These are phyloP conservation scores for Argentina silus DNA, from an alignment of 2,797 vertebrate genomes.

Conservation along the genomic window DNA sequence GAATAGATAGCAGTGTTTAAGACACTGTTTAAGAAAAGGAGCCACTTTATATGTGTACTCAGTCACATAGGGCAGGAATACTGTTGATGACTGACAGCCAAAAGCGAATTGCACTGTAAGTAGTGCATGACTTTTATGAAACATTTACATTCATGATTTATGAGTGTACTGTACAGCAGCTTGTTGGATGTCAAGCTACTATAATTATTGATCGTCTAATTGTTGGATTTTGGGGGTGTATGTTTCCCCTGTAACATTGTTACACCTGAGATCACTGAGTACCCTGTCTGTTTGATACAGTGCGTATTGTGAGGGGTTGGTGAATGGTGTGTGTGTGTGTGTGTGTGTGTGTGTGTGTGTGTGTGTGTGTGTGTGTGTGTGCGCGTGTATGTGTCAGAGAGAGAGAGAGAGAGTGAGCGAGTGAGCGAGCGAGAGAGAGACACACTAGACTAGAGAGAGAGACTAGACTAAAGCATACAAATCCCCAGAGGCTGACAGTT, in stretches of 20 bases:
- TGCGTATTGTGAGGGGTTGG: background rate
- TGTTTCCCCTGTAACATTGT: background rate
- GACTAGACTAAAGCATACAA: too few relatives aligned
- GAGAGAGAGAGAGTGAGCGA: too few relatives aligned
- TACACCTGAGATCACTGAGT: background rate
- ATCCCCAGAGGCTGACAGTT: too few relatives aligned
- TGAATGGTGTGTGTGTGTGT: constrained; percentile 5
- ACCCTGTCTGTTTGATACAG: background rate
- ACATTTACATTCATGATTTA: background rate
- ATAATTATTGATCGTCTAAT: too few relatives aligned
- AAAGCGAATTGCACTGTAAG: background rate
- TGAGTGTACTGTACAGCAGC: too few relatives aligned
- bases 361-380: constrained; percentile 13
- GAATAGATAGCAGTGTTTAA: background rate
- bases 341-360: constrained; percentile 2
- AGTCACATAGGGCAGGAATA: background rate
- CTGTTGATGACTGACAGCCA: background rate
- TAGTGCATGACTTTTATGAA: constrained; percentile 5
- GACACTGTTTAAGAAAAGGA: background rate
- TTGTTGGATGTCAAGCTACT: too few relatives aligned
- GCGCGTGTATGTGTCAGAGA: background rate
- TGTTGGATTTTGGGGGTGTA: too few relatives aligned
- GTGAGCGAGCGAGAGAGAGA: too few relatives aligned
- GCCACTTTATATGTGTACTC: too few relatives aligned
- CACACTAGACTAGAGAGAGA: too few relatives aligned